These are phyloP conservation scores for Centropus unirufus DNA, from an alignment of 2,113 vertebrate species.

Conservation along the genomic window DNA sequence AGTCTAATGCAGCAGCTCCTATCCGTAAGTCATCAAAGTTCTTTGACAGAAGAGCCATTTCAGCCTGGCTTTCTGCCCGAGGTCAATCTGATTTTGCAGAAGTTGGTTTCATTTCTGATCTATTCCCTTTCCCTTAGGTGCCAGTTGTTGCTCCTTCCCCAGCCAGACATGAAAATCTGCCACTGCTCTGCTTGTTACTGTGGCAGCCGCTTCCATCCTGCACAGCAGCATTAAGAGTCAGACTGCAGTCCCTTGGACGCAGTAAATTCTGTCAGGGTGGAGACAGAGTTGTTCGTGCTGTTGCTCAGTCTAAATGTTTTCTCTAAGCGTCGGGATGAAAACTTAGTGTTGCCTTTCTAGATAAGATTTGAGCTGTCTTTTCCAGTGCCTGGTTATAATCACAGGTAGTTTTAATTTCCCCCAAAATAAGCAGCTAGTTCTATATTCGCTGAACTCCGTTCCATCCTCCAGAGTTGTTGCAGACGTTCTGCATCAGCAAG, in stretches of 20 bases:
- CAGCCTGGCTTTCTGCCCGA: slow-evolving; percentile 19
- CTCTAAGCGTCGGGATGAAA: no score
- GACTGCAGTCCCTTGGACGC: slow-evolving; percentile 32
- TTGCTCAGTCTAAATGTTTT: neutral
- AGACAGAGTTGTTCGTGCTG: neutral
- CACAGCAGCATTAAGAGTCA: slow-evolving; percentile 14
- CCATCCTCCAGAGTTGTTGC: neutral
- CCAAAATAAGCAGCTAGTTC: neutral
- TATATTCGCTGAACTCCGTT: neutral
- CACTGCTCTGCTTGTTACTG: neutral
- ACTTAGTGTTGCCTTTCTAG: neutral
- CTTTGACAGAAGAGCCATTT: slow-evolving; percentile 19
- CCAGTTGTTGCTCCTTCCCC: slow-evolving; percentile 17
- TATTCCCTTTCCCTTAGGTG: slow-evolving; percentile 20
- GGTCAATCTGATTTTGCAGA: neutral
- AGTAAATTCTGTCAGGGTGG: slow-evolving; percentile 28
- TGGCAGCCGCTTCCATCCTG: slow-evolving; percentile 31
- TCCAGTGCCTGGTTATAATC: neutral
- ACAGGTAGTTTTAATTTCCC: neutral
- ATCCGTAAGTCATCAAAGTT: slow-evolving; percentile 19
- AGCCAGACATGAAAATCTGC: slow-evolving; percentile 10
- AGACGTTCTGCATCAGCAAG: neutral
- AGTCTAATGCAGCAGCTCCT: neutral
- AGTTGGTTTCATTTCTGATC: slow-evolving; percentile 24
- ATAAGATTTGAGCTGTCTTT: neutral